Conservation (phyloP, 2,113 vertebrate species). For the Benitochromis conjunctus region DNA sequence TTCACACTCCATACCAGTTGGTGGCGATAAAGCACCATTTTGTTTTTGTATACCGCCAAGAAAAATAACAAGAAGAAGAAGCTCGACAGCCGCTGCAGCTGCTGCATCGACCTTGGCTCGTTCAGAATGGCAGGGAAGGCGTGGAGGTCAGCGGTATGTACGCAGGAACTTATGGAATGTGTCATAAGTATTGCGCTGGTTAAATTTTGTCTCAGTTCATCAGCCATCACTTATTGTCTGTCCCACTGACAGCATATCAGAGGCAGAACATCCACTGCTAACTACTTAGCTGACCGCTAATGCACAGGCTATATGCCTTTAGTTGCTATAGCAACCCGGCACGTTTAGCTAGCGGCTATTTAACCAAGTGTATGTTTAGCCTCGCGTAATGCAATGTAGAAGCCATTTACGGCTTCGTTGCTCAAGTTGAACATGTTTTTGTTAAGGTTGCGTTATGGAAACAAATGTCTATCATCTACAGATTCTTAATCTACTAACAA, state of each 20-base stretch:
- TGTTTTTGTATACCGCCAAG: not conserved
- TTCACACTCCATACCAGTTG: not conserved
- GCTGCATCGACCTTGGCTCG: conserved; percentile 38
- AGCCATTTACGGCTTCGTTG: not conserved
- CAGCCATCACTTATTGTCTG: not conserved
- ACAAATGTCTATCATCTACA: conserved; percentile 48
- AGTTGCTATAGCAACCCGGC: conserved; percentile 57
- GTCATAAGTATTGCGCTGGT: not conserved
- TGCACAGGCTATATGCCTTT: not conserved
- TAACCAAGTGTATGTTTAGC: not conserved
- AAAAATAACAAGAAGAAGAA: not conserved
- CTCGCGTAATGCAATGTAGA: not conserved
- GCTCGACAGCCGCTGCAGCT: not conserved
- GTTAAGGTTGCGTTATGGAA: not conserved
- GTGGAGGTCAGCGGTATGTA: conserved; percentile 77
- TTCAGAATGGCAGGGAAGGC: conserved; percentile 68
- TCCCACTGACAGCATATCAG: not conserved
- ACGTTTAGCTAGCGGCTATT: not conserved
- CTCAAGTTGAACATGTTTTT: not conserved
- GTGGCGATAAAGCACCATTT: not conserved
- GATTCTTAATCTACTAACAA: conserved; percentile 64
- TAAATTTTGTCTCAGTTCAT: not conserved
- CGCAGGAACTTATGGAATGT: not conserved
- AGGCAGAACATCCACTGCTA: not conserved
- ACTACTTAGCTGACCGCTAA: not conserved